phyloP scores from a whole-genome alignment of 64 coral and sea anemone species.

The Anthopleura sola region DNA sequence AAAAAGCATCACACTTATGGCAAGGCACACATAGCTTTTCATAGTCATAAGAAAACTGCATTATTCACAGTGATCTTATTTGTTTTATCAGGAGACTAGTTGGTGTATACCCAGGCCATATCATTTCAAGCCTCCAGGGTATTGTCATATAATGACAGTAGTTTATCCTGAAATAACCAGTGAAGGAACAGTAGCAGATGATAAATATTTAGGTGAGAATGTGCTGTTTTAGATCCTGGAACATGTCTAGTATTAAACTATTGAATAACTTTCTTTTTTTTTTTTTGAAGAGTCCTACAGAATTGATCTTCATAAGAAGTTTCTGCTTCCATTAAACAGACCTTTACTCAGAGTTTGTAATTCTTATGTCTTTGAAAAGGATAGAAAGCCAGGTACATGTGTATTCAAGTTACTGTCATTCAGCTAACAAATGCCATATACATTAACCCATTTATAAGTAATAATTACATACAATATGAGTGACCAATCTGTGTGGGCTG shows the following conservation, averaged over 20 bases:
- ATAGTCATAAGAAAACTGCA: too few species aligned
- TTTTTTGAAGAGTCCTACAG: constrained; percentile 52
- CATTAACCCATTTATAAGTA: too few species aligned
- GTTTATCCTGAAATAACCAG: constrained; percentile 50
- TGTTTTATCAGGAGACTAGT: not conserved
- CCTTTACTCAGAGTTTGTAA: constrained; percentile 74
- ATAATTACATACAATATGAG: too few species aligned
- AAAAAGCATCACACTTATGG: too few species aligned
- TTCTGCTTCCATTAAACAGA: constrained; percentile 70
- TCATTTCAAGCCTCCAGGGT: constrained; percentile 75
- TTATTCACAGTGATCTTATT: too few species aligned
- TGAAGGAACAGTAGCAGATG: constrained; percentile 21
- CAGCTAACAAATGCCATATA: not conserved
- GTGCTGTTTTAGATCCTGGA: not conserved
- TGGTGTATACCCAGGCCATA: constrained; percentile 45
- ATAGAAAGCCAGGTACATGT: constrained; percentile 43
- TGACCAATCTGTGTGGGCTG: too few species aligned
- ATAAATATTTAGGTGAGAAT: constrained; percentile 46
- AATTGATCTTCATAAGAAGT: constrained; percentile 45
- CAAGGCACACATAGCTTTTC: too few species aligned
- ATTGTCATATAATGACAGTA: constrained; percentile 61
- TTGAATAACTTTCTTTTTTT: not conserved
- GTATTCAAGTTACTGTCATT: not conserved
- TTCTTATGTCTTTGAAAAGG: constrained; percentile 65
- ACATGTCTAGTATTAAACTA: not conserved